Evolutionary conservation across 2,888 invertebrate species (phyloP).

Genomic region (Allygus modestus): DNA sequence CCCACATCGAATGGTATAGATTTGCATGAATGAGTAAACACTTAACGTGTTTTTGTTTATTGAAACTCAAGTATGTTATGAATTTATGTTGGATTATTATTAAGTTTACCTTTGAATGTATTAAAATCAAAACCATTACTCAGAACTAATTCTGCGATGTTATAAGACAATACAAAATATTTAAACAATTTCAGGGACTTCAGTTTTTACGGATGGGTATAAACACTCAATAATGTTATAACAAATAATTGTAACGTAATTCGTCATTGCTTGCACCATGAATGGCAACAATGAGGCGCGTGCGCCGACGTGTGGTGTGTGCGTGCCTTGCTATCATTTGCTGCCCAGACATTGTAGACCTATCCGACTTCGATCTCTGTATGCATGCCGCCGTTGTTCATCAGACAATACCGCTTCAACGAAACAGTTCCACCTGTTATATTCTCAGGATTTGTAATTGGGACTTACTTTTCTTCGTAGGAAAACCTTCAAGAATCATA

Average conservation of each 20-base stretch:
- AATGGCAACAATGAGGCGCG: conserved; percentile 1
- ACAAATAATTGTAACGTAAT: too few relatives aligned
- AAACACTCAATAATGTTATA: too few relatives aligned
- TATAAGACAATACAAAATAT: too few relatives aligned
- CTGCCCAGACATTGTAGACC: background rate
- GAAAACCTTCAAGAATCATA: background rate
- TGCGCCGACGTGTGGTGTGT: background rate
- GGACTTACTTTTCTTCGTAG: background rate
- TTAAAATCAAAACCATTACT: too few relatives aligned
- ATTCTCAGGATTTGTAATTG: background rate
- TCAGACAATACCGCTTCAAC: conserved; percentile 26
- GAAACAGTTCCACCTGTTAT: conserved; percentile 27
- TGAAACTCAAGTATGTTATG: too few relatives aligned
- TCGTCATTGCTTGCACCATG: too few relatives aligned
- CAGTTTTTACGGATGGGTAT: too few relatives aligned
- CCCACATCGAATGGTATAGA: background rate
- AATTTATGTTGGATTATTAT: too few relatives aligned
- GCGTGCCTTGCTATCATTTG: conserved; percentile 28
- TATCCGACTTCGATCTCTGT: conserved; percentile 43
- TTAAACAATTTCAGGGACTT: too few relatives aligned
- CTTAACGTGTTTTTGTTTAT: too few relatives aligned
- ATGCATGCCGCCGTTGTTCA: conserved; percentile 32
- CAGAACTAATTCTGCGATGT: too few relatives aligned
- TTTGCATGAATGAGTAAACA: background rate
- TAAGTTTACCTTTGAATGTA: too few relatives aligned